Base-by-base conservation (phyloP, 2,888 invertebrate species). In the Hyposoter didymator region DNA sequence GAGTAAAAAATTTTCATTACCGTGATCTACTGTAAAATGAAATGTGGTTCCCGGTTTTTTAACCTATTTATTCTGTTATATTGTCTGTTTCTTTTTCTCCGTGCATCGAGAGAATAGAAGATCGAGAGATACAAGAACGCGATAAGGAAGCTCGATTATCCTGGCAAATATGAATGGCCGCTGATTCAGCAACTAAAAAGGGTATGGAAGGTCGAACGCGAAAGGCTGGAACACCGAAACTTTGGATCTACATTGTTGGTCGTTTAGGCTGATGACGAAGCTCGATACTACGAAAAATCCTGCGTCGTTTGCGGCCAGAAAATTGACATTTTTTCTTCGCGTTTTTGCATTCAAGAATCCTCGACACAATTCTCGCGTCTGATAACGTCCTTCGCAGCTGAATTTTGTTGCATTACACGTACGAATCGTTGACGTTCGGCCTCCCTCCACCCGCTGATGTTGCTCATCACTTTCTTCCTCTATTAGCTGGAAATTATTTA, bases 331-430 rank as follows among this genome's bases (percentile, higher is more conserved):
- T 89, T 12, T 47, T 64, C 66, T 43, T 73, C 7, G 39, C 10
- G 62, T 35, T 52, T 22, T 35, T 73, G 72, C 52, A 52, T 73
- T 59, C 19, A 32, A 87, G 90, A 89, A 92, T 92, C 91, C 91
- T 92, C 91, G 91, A 92, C 92, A 91, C 91, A 90, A 92, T 92
- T 59, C 28, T 91, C 88, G 89, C 88, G 88, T 84, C 90, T 84
- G 87, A 87, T 87, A 90, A 89, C 91, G 91, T 90, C 89, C 91
- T 92, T 91, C 91, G 39, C 64, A 73, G 66, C 28, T 43, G 62
- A 80, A 86, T 91, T 90, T 89, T 89, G 70, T 88, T 90, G 90
- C 91, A 85, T 85, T 90, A 89, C 90, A 90, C 91, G 90, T 90
- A 84, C 78, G 84, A 75, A 67, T 22, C 80, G 76, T 75, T 35